phyloP scores from a whole-genome alignment of 2,797 vertebrate species.

The Sus cebifrons region DNA sequence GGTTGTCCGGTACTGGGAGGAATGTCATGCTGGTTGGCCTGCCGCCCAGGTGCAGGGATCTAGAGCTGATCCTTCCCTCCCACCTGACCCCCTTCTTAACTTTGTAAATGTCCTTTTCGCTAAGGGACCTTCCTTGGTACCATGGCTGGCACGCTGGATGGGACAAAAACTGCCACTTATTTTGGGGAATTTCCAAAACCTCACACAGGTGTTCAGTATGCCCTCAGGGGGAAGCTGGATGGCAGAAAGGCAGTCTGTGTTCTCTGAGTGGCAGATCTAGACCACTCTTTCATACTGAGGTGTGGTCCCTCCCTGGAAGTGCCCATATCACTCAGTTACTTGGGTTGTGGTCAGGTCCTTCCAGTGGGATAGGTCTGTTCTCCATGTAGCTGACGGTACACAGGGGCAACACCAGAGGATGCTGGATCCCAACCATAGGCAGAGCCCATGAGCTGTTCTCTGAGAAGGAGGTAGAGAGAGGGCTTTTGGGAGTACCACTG shows the following conservation, averaged over 20 bases:
- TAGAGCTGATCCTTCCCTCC: neutral
- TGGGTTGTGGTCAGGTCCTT: neutral
- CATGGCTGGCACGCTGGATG: neutral
- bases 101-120: neutral
- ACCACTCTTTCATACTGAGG: neutral
- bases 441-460: neutral
- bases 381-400: fast-evolving
- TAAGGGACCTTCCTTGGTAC: neutral
- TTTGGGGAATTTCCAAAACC: neutral
- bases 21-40: too few species aligned
- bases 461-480: neutral
- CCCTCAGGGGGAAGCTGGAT: fast-evolving
- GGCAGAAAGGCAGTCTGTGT: neutral
- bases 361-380: fast-evolving
- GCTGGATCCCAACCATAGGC: fast-evolving
- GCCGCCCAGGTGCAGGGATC: fast-evolving
- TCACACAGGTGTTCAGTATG: neutral
- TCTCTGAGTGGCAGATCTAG: too few species aligned
- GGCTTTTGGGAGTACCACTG: fast-evolving
- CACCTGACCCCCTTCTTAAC: fast-evolving
- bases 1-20: fast-evolving
- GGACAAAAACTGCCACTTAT: neutral
- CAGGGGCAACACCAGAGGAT: fast-evolving
- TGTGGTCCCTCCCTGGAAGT: neutral
- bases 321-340: fast-evolving